Evolutionary conservation across 2,888 invertebrate genomes (phyloP).

Genomic region (Marasmarcha lunaedactyla): DNA sequence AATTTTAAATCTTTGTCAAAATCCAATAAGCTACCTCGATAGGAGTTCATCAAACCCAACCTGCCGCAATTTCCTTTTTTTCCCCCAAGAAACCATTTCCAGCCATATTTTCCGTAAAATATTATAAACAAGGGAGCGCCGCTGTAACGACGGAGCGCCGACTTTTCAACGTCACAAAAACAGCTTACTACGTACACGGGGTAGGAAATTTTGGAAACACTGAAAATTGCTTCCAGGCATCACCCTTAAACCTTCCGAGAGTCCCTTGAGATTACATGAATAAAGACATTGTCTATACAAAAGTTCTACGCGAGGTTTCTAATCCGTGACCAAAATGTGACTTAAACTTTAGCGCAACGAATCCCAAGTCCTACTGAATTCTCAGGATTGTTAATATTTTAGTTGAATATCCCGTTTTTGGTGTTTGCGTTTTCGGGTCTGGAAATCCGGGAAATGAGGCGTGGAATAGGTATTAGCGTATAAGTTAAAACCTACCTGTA

Average conservation of each 20-base stretch:
- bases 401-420: neutral
- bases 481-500: no score
- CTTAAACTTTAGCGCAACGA: neutral
- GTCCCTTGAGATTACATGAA: neutral
- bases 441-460: neutral
- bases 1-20: no score
- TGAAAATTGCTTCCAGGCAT: neutral
- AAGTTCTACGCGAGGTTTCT: neutral
- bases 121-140: no score
- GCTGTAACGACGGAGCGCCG: neutral
- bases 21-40: no score
- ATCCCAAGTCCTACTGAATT: neutral
- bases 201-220: neutral
- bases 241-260: no score
- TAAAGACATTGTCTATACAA: slow-evolving; percentile 1
- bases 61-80: no score
- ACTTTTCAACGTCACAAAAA: slow-evolving; percentile 1
- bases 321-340: slow-evolving; percentile 1
- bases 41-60: no score
- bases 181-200: neutral
- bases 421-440: neutral
- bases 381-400: neutral
- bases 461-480: no score
- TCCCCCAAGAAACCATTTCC: no score
- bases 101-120: no score